Conservation (phyloP, 2,797 vertebrate genomes). For the Lagocephalus sceleratus region DNA sequence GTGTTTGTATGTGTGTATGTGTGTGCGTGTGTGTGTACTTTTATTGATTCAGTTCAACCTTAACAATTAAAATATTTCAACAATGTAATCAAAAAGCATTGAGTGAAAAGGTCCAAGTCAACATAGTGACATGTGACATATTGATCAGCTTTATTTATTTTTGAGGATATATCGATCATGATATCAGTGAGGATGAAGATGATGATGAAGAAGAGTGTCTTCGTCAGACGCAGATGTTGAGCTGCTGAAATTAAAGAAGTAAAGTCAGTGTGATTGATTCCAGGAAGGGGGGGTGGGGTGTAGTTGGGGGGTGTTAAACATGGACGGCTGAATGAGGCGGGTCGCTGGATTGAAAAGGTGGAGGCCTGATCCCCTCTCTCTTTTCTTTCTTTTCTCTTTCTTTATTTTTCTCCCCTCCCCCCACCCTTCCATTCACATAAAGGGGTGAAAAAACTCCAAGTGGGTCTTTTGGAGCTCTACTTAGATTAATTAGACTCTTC, state of each 20-base stretch:
- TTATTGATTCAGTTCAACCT: too few species aligned
- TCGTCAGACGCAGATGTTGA: background rate
- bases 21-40: too few species aligned
- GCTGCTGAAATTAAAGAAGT: constrained; percentile 3
- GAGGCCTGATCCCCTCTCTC: constrained; percentile 62
- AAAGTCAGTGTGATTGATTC: constrained; percentile 41
- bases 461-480: constrained; percentile 85
- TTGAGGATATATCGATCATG: background rate
- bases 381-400: constrained; percentile 46
- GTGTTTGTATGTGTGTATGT: too few species aligned
- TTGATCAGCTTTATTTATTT: too few species aligned
- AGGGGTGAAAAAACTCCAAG: constrained; percentile 85
- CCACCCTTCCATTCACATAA: constrained; percentile 69
- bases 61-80: too few species aligned
- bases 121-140: too few species aligned
- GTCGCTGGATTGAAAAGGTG: constrained; percentile 54
- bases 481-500: constrained; percentile 91
- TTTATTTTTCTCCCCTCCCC: background rate
- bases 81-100: too few species aligned
- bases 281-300: background rate
- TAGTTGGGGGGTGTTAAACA: constrained; percentile 58
- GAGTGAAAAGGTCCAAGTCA: too few species aligned
- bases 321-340: constrained; percentile 58
- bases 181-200: too few species aligned
- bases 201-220: background rate